These are phyloP conservation scores for Barbus barbus DNA, from an alignment of 2,113 vertebrate genomes.

Conservation along the genomic window DNA sequence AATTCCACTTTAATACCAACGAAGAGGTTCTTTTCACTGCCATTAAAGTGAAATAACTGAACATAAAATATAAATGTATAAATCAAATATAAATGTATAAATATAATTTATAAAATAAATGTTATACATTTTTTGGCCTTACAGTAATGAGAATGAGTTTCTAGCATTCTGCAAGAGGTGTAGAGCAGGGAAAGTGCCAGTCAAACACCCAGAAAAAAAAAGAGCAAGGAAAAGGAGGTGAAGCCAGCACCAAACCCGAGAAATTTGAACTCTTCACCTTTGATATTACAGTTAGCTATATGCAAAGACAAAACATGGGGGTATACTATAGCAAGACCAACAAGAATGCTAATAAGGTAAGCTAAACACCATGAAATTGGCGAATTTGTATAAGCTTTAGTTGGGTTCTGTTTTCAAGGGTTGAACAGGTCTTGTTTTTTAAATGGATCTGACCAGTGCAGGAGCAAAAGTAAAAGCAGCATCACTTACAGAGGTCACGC, in stretches of 20 bases:
- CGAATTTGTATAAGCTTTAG: slow-evolving; percentile 25
- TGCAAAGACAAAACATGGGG: no score
- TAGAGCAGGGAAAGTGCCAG: background rate
- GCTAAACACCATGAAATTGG: background rate
- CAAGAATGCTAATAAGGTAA: background rate
- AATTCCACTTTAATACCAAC: no score
- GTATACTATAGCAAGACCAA: no score
- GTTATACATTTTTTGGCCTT: no score
- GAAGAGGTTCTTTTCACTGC: no score
- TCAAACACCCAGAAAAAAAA: background rate
- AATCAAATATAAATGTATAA: no score
- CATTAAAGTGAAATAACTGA: no score
- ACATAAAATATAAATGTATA: no score
- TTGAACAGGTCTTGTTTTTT: slow-evolving; percentile 32
- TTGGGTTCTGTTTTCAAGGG: slow-evolving; percentile 60
- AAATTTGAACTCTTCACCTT: background rate
- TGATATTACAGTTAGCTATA: background rate
- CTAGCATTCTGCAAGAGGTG: background rate
- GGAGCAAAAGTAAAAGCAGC: slow-evolving; percentile 14
- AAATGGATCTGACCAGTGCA: slow-evolving; percentile 42
- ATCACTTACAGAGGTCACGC: slow-evolving; percentile 44
- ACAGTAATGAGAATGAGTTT: background rate
- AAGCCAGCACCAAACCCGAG: background rate
- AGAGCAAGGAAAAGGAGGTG: background rate
- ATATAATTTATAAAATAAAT: no score